Base-by-base conservation (phyloP, 2,797 vertebrate genomes). In the Xyrichtys novacula region DNA sequence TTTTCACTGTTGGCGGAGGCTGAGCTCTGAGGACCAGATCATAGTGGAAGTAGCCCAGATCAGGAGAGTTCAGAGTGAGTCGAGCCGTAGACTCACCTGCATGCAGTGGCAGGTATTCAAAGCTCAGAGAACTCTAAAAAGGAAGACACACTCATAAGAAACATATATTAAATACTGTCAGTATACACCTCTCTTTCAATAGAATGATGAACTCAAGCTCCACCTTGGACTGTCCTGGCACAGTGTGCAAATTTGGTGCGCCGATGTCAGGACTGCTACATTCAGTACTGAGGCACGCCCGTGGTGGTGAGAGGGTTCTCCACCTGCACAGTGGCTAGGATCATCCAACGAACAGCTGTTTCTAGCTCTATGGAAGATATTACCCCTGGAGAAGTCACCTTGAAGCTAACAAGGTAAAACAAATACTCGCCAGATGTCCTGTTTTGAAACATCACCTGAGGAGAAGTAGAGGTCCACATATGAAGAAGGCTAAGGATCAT, bases 401-500 rank as follows among this genome's bases (percentile, higher is more conserved):
- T 95, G 82, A 96, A 95, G 39, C 74, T 94, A 17, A 96, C 39
- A 0, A 84, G 61, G 89, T 96, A 96, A 89, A 94, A 96, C 31
- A 97, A 70, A 84, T 95, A 97, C 80, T 98, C 96, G 0, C 81
- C 64, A 0, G 96, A 96, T 5, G 17, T 55, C 59, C 96, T 92
- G 0, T 96, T 96, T 44, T 83, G 76, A 89, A 97, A 98, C 1
- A 90, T 96, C 70, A 97, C 94, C 97, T 97, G 88, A 29, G 38
- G 26, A 65, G 20, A 39, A 46, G 19, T 14, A 7, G 61, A 61
- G 16, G 29, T 16, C 3, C 1, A 15, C 36, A 38, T 62, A 15
- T 76, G 2, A 26, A 47, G 38, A 65, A 34, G n/a, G 47, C 23
- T 40, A 8, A 15, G 10, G 52, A 5, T 3, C 1, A 22, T 19